Base-by-base conservation (phyloP, 1,140 invertebrate genomes). In the Vollenhovia emeryi region DNA sequence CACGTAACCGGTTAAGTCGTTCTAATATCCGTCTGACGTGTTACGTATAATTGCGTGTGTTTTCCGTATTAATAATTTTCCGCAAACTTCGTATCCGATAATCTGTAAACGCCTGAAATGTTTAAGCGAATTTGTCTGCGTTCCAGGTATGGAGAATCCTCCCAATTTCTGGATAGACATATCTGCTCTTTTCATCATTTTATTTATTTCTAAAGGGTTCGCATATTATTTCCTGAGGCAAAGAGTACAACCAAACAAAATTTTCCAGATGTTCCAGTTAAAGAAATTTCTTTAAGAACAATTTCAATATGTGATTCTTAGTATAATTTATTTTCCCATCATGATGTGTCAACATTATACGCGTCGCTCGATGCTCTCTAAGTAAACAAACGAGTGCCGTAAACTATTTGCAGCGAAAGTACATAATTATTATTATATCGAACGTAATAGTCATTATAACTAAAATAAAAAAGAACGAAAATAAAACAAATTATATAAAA, bases 211-310 rank as follows among this genome's bases (percentile, higher is more conserved):
- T 90, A 96, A 96, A 85, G 90, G 95, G 0, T 87, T 95, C 0
- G 96, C 96, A 2, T 97, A 96, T 93, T 96, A 97, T 90, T 92
- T 97, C 55, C 90, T 97, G 15, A 93, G 96, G 50, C 96, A 97
- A 91, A 93, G 97, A 40, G 89, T 97, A 5, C 96, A 95, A 1
- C 96, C 97, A 0, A 97, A 96, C 87, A 97, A 96, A 91, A 96
- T 96, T 0, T 97, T 97, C 89, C 95, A 96, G 82, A 95, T 96
- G 11, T 92, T 97, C 18, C 95, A 95, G 66, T 92, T 96, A 21
- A 95, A 96, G 96, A 5, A 94, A 93, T 75, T 95, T 96, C 64
- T 93, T 97, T 11, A 97, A 97, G 87, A 95, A 91, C 40, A 95
- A 96, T 89, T 95, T 97, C 86, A 96, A 95, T 82, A 85, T 93